These are phyloP conservation scores for Glaucomys volans DNA, from an alignment of 2,113 vertebrate species.

Conservation along the genomic window DNA sequence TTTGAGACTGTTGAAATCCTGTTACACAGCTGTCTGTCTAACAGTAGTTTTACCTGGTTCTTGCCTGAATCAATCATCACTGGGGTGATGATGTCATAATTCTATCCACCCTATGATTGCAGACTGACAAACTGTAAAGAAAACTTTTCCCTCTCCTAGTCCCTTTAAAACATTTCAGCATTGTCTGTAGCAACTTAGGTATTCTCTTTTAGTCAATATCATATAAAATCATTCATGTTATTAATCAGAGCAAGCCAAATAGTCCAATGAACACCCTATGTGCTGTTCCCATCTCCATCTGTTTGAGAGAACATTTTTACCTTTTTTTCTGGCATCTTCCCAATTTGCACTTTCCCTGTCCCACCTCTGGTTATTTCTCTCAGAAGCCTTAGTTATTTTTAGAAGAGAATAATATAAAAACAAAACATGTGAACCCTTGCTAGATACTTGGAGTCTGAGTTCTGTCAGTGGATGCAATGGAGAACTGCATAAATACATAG, in stretches of 20 bases:
- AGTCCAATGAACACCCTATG: not conserved
- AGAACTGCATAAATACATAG: not conserved
- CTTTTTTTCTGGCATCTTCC: not conserved
- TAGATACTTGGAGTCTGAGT: not conserved
- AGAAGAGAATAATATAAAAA: not conserved
- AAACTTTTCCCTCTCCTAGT: not conserved
- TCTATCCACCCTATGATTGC: not conserved
- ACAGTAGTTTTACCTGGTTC: not conserved
- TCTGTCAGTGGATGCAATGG: not conserved
- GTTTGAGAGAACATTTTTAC: not conserved
- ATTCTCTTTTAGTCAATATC: not conserved
- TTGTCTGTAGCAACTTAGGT: not conserved
- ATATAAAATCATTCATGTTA: not conserved
- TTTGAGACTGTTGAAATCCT: not conserved
- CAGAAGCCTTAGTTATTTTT: not conserved
- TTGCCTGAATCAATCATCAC: not conserved
- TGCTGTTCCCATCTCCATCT: not conserved
- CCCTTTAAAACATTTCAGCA: not conserved
- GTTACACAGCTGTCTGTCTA: not conserved
- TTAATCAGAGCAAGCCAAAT: not conserved
- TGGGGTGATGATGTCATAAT: not conserved
- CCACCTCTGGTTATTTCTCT: not conserved
- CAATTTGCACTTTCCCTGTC: not conserved
- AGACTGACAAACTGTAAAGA: not conserved
- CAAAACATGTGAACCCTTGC: not conserved